Evolutionary conservation across 92 coral and sea anemone genomes (phyloP), one percentile per base, ranked within the genome.

Genomic region (Metridium senile): DNA sequence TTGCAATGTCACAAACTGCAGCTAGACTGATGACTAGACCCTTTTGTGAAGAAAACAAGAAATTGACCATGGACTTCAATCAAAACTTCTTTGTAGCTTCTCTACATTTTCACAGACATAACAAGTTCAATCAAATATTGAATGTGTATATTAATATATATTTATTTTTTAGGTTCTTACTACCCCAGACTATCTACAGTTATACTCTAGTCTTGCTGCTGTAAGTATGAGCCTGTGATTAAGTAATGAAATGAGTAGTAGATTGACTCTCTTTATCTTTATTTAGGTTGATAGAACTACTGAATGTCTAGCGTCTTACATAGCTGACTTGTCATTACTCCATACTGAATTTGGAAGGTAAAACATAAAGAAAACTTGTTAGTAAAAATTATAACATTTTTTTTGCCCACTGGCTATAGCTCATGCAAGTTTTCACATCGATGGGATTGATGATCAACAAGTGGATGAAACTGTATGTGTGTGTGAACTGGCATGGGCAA

Each of bases 311-410:
- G 95, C 99, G 51, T 89, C 91, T 1, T 95, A 95, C 66, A 57
- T 95, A 57, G 96, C 91, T 23, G 99, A 95, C 66, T 83, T 95
- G 68, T 89, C 97, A 19, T 78, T 95, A 53, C 75, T 95, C 54
- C 95, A 88, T 73, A 90, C 89, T 9, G 92, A 85, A 71, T 87
- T 85, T 85, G 97, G 94, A 81, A 91, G 91, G 98, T 93, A 71
- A 26, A 54, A 54, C 23, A 54, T 54, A n/a, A n/a, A n/a, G 8
- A 45, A 7, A 8, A 45, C 8, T 45, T 54, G 76, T 32, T 28
- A 65, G 18, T 66, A 26, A 25, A 47, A 10, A 33, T 29, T 26
- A 18, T 76, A 59, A n/a, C 26, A 1, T 3, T 58, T n/a, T n/a
- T n/a, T n/a, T n/a, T n/a, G n/a, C n/a, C n/a, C n/a, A n/a, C n/a